Conservation (phyloP, 2,797 vertebrate genomes). For the Menidia menidia region DNA sequence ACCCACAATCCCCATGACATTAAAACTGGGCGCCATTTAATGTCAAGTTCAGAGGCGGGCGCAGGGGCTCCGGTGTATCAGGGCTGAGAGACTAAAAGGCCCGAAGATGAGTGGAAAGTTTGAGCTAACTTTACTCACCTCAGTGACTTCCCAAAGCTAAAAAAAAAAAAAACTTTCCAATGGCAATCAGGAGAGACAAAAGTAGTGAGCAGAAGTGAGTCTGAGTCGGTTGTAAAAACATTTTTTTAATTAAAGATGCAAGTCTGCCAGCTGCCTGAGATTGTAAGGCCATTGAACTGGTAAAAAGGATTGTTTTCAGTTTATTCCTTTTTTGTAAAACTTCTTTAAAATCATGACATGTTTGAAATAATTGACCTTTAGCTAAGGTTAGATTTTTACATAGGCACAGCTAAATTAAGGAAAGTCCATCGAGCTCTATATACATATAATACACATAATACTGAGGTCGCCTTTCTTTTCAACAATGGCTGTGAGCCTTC, state of each 20-base stretch:
- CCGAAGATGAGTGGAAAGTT: conserved; percentile 61
- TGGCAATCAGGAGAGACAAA: not conserved
- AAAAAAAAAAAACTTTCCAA: conserved; percentile 28
- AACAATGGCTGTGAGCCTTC: too few relatives aligned
- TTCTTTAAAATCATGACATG: not conserved
- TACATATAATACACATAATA: not conserved
- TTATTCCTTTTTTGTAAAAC: not conserved
- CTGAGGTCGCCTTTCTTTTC: too few relatives aligned
- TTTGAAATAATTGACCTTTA: not conserved
- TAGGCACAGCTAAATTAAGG: not conserved
- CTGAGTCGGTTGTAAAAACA: conserved; percentile 2
- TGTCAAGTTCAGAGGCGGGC: conserved; percentile 65
- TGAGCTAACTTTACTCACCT: conserved; percentile 60
- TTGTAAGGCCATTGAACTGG: not conserved
- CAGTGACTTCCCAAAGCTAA: conserved; percentile 41
- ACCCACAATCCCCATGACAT: conserved; percentile 72
- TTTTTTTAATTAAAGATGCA: conserved; percentile 1
- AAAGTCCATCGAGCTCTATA: too few relatives aligned
- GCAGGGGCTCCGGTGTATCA: conserved; percentile 41
- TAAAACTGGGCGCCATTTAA: conserved; percentile 66
- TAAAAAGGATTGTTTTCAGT: not conserved
- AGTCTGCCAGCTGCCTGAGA: not conserved
- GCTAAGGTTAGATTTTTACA: conserved; percentile 8
- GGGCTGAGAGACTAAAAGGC: conserved; percentile 46
- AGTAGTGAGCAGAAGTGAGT: conserved; percentile 43